phyloP scores from a whole-genome alignment of 2,113 vertebrate genomes.

The human region DNA sequence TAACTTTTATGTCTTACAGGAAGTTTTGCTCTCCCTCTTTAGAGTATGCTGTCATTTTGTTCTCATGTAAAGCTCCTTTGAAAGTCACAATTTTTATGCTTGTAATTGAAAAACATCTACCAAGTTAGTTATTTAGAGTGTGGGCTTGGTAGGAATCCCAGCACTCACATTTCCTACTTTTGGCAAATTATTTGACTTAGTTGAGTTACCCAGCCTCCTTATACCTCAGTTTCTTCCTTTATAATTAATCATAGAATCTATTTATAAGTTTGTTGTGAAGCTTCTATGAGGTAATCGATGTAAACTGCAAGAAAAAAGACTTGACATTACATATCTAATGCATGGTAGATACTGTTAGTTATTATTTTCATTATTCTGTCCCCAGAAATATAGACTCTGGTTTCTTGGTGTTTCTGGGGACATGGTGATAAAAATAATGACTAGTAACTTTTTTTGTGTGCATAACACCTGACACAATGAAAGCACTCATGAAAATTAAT shows the following conservation, averaged over 20 bases:
- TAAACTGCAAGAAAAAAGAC: background rate
- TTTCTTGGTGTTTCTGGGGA: background rate
- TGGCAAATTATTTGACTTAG: background rate
- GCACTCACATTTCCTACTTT: background rate
- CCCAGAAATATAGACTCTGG: background rate
- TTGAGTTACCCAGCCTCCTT: background rate
- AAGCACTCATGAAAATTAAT: background rate
- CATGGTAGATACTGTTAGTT: background rate
- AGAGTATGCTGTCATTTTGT: background rate
- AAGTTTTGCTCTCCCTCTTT: background rate
- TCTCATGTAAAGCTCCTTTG: background rate
- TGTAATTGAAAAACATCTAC: background rate
- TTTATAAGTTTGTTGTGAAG: background rate
- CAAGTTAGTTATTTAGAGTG: rapidly evolving
- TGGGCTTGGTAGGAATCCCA: background rate
- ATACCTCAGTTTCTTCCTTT: background rate
- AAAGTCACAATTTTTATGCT: background rate
- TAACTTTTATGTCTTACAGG: rapidly evolving
- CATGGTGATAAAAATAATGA: background rate
- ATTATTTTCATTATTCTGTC: background rate
- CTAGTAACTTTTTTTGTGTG: background rate
- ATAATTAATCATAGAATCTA: background rate
- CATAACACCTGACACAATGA: background rate
- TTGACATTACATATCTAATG: background rate
- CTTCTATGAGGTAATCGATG: background rate